phyloP scores from a whole-genome alignment of 2,113 vertebrate genomes.

The Nothobranchius furzeri region DNA sequence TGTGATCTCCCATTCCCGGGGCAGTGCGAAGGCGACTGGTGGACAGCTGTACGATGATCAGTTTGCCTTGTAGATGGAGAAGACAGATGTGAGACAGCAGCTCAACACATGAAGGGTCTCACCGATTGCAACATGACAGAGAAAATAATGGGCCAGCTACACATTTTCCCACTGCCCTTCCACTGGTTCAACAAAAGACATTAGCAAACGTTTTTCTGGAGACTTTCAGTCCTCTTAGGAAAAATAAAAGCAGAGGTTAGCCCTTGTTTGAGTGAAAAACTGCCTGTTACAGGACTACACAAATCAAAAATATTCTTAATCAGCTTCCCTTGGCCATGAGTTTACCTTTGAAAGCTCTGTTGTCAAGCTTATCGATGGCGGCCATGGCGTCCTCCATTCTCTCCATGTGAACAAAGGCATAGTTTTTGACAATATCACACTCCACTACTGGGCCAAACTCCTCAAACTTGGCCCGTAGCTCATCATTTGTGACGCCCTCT shows the following conservation, averaged over 20 bases:
- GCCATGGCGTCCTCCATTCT: slow-evolving; percentile 90
- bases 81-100: slow-evolving; percentile 81
- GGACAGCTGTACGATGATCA: slow-evolving; percentile 96
- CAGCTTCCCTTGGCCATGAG: slow-evolving; percentile 37
- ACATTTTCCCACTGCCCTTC: background rate
- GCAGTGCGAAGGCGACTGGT: slow-evolving; percentile 94
- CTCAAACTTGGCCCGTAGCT: slow-evolving; percentile 88
- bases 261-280: slow-evolving; percentile 5
- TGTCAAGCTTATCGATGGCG: slow-evolving; percentile 88
- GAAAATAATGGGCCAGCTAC: slow-evolving; percentile 9
- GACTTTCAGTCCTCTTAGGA: slow-evolving; percentile 25
- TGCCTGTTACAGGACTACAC: slow-evolving; percentile 2
- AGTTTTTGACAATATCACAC: slow-evolving; percentile 96
- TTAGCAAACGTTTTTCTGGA: slow-evolving; percentile 1
- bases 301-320: slow-evolving; percentile 1
- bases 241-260: slow-evolving; percentile 6
- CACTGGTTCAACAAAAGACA: slow-evolving; percentile 8
- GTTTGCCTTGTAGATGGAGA: slow-evolving; percentile 91
- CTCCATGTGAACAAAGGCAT: slow-evolving; percentile 97
- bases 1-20: slow-evolving; percentile 96
- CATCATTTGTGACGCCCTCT: slow-evolving; percentile 81
- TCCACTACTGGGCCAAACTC: slow-evolving; percentile 91
- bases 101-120: slow-evolving; percentile 52
- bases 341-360: slow-evolving; percentile 92
- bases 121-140: slow-evolving; percentile 37